Base-by-base conservation (phyloP, 1,140 invertebrate species). In the Drosophila kurseongensis region DNA sequence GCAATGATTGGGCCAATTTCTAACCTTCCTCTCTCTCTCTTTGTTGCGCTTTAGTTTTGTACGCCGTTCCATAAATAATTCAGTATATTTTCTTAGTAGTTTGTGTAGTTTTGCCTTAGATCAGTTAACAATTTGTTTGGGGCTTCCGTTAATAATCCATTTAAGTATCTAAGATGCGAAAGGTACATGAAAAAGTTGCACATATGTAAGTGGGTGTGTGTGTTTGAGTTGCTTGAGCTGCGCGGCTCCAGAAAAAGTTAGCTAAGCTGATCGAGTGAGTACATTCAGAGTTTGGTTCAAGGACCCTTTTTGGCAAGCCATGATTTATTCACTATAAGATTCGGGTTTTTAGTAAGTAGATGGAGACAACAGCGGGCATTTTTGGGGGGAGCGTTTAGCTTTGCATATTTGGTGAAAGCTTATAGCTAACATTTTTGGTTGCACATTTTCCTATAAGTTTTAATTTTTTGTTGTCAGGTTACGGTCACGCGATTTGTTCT, bases 121-220 rank as follows among this genome's bases (percentile, higher is more conserved):
- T 89, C 80, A 82, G 72, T 86, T 78, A 90, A 79, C 63, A 71
- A 79, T 66, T 59, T 66, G 29, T 32, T 56, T 41, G 47, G 61
- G 54, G 38, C 51, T 73, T 63, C 52, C 38, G 55, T 61, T 67
- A 71, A 71, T 71, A 71, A 48, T 71, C 65, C 51, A 35, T 69
- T 83, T 68, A 63, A 83, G 76, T 80, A 78, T 89, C 84, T 89
- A 89, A 89, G 71, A 89, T 89, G 86, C 76, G 79, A 79, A 89
- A 90, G 86, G 86, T 90, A 90, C 86, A 80, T 91, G 79, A 90
- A 88, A 81, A 86, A 78, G 66, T 80, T 80, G 61, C 78, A 60
- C 60, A 71, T 78, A 69, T 86, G 50, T 71, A 75, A 52, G 65
- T 84, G 56, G 61, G 59, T 82, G 69, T 45, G 44, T 56, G 42